Base-by-base conservation (phyloP, 2,888 invertebrate genomes). In the Himalopsyche japonica region DNA sequence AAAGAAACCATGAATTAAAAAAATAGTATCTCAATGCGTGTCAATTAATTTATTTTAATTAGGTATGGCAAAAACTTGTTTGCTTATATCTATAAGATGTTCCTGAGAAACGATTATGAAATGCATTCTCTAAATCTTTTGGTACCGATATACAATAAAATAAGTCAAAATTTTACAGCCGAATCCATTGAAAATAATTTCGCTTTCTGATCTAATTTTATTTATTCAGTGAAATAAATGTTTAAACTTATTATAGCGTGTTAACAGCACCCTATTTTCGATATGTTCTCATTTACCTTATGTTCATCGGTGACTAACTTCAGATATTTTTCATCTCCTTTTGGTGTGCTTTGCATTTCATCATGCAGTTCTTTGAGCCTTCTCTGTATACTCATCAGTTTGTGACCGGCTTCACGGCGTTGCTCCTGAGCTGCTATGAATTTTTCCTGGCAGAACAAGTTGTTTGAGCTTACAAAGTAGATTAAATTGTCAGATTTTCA, bases 241-340 rank as follows among this genome's bases (percentile, higher is more conserved):
- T 43, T 15, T 3, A 43, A 43, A 15, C 15, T 43, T 15, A 43
- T 43, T 43, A 15, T 12, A 3, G 6, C 15, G 4, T 5, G 3
- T 43, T 43, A 2, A 43, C 1, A 43, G 43, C 15, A 43, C 15
- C 15, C 7, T 15, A 15, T 15, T 15, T 43, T 43, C 20, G 5
- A 70, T 30, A 4, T 4, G 43, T 43, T 43, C 0, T 43, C 43
- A 43, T 47, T 86, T 88, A 94, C 93, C 91, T 93, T 93, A 88
- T 94, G 94, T 88, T 94, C 96, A 88, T 95, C 94, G 0, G 94
- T 96, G 87, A 97, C 94, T 1, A 97, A 90, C 76, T 94, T 93
- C 83, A 97, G 90, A 89, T 96, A 97, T 87, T 94, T 93, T 86
- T 96, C 95, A 84, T 97, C 96, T 3, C 96, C 96, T 87, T 97